Percentiles rank a stretch among this genome's conserved stretches.
phyloP scores from a whole-genome alignment of 2,888 invertebrate species.

The Marasmarcha lunaedactyla region DNA sequence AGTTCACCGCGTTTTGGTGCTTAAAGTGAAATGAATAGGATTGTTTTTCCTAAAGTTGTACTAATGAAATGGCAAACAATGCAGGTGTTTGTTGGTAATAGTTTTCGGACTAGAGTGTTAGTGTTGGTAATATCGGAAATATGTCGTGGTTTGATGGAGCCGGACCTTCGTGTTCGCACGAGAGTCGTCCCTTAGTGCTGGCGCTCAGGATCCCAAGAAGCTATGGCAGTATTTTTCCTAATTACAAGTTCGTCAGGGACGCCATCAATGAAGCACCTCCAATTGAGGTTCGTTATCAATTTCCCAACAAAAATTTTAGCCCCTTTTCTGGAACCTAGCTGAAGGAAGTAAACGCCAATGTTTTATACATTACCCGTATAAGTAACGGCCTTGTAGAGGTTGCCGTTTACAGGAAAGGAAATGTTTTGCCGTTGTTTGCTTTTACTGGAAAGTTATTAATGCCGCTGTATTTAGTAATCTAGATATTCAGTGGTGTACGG shows the following conservation, averaged over 20 bases:
- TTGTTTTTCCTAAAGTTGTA: not conserved
- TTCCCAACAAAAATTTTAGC: constrained; percentile 1
- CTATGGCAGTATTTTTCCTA: constrained; percentile 73
- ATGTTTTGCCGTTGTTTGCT: too few species aligned
- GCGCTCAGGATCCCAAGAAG: constrained; percentile 58
- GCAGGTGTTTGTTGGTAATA: constrained; percentile 21
- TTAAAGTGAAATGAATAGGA: too few species aligned
- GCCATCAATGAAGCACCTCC: constrained; percentile 42
- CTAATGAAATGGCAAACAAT: constrained; percentile 39
- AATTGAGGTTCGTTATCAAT: constrained; percentile 37
- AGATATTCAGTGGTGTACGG: too few species aligned
- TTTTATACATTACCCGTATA: too few species aligned
- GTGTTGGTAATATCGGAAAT: constrained; percentile 23
- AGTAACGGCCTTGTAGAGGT: too few species aligned
- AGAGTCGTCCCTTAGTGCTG: constrained; percentile 49
- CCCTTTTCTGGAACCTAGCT: too few species aligned
- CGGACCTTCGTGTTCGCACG: constrained; percentile 33
- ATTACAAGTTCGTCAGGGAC: constrained; percentile 71
- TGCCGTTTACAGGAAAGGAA: too few species aligned
- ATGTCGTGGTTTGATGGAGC: constrained; percentile 33
- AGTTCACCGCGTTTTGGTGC: too few species aligned
- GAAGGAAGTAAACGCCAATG: too few species aligned
- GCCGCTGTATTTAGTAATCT: too few species aligned
- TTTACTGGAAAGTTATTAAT: too few species aligned
- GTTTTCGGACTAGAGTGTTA: constrained; percentile 28